Conservation (phyloP, 2,797 vertebrate genomes). For the Sebastes hopkinsi region DNA sequence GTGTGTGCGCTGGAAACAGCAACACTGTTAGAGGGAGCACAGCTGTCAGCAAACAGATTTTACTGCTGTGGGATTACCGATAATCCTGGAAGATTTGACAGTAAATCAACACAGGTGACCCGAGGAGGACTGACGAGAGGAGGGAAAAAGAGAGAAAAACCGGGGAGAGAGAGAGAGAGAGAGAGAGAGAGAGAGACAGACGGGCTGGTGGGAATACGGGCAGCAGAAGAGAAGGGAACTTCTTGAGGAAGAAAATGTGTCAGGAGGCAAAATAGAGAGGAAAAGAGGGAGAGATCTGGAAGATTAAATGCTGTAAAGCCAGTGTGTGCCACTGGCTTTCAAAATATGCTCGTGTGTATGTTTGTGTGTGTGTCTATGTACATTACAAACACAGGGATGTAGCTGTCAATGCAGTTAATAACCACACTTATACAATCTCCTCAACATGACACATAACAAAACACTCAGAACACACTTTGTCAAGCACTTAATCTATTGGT, state of each 20-base stretch:
- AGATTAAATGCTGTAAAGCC: constrained; percentile 25
- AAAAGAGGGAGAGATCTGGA: constrained; percentile 3
- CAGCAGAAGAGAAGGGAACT: background rate
- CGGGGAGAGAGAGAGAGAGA: background rate
- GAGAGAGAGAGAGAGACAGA: background rate
- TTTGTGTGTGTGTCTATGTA: background rate
- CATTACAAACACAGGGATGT: constrained; percentile 20
- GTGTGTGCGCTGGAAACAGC: constrained; percentile 64
- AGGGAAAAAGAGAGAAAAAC: background rate
- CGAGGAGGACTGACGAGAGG: constrained; percentile 35
- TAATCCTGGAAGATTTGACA: constrained; percentile 84
- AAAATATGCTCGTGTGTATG: background rate
- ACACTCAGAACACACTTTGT: constrained; percentile 23
- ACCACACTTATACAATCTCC: constrained; percentile 41
- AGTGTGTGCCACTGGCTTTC: constrained; percentile 1
- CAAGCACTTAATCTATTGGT: constrained; percentile 21
- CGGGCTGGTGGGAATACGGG: background rate
- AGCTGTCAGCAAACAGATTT: constrained; percentile 83
- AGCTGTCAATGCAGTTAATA: constrained; percentile 28
- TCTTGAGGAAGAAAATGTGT: constrained; percentile 4
- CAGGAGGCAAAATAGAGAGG: constrained; percentile 22
- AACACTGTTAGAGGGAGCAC: constrained; percentile 70
- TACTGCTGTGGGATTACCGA: constrained; percentile 78
- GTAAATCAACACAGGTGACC: constrained; percentile 83
- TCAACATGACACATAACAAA: constrained; percentile 29